These are phyloP conservation scores for Polydrusus tereticollis DNA, from an alignment of 2,888 invertebrate genomes.

Conservation along the genomic window DNA sequence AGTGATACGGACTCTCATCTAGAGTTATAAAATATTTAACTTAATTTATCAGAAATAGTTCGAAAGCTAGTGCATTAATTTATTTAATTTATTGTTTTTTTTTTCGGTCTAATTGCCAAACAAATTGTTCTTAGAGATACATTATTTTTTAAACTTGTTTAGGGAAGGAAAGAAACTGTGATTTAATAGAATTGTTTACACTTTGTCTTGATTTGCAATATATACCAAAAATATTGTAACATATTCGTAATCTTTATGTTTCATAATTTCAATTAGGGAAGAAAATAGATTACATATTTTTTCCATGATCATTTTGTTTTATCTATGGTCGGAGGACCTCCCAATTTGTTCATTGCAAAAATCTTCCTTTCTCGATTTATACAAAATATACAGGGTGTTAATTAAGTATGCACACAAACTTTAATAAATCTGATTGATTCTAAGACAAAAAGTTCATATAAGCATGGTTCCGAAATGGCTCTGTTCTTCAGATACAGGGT, in stretches of 20 bases:
- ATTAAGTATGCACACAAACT: too few species aligned
- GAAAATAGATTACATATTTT: constrained; percentile 6
- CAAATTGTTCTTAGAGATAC: neutral
- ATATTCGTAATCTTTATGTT: neutral
- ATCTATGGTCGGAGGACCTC: neutral
- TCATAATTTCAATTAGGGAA: neutral
- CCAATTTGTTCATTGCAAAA: too few species aligned
- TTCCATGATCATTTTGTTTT: neutral
- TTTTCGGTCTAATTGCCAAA: constrained; percentile 19
- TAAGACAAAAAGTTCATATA: too few species aligned
- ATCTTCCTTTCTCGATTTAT: too few species aligned
- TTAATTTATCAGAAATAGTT: constrained; percentile 42
- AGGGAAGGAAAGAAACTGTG: constrained; percentile 14
- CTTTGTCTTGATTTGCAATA: neutral
- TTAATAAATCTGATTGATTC: too few species aligned
- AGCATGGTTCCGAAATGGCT: too few species aligned
- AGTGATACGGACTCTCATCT: constrained; percentile 55
- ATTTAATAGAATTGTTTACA: constrained; percentile 11
- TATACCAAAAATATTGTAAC: constrained; percentile 3
- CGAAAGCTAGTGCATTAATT: constrained; percentile 50
- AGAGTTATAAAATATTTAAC: constrained; percentile 58
- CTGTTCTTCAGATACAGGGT: too few species aligned
- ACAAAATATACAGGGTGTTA: too few species aligned
- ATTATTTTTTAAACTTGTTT: neutral
- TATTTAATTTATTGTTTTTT: constrained; percentile 40